Percentiles rank a stretch among this genome's conserved stretches.
Evolutionary conservation across 2,888 invertebrate species (phyloP).

Genomic region (Himalopsyche japonica): DNA sequence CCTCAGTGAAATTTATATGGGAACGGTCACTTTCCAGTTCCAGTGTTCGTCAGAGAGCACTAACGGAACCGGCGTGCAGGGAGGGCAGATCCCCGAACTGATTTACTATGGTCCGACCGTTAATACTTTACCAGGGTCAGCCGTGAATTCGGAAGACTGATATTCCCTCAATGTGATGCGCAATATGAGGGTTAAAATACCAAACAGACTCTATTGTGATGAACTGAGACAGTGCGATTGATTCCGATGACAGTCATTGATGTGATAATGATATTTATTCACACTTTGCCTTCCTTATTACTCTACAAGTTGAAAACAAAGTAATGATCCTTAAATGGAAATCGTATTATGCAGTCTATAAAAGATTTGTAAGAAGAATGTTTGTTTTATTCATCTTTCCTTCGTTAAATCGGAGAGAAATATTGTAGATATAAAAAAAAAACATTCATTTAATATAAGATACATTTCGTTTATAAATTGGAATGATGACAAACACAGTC

Average conservation of each 20-base stretch:
- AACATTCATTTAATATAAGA: neutral
- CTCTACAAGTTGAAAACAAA: neutral
- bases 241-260: neutral
- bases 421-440: neutral
- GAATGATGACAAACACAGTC: neutral
- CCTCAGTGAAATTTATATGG: conserved; percentile 90
- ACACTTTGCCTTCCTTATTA: neutral
- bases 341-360: neutral
- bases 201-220: conserved; percentile 13
- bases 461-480: neutral
- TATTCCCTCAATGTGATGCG: conserved; percentile 39
- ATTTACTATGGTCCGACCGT: conserved; percentile 90
- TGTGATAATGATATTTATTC: neutral
- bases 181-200: conserved; percentile 7
- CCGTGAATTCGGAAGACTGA: conserved; percentile 59
- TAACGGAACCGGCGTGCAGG: conserved; percentile 96
- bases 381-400: neutral
- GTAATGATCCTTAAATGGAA: neutral
- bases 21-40: conserved; percentile 94
- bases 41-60: conserved; percentile 97
- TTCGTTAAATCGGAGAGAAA: neutral
- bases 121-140: conserved; percentile 50
- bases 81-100: conserved; percentile 95
- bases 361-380: neutral
- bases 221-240: conserved; percentile 24